These are phyloP conservation scores for Hyposoter dolosus DNA, from an alignment of 2,888 invertebrate genomes.

Conservation along the genomic window DNA sequence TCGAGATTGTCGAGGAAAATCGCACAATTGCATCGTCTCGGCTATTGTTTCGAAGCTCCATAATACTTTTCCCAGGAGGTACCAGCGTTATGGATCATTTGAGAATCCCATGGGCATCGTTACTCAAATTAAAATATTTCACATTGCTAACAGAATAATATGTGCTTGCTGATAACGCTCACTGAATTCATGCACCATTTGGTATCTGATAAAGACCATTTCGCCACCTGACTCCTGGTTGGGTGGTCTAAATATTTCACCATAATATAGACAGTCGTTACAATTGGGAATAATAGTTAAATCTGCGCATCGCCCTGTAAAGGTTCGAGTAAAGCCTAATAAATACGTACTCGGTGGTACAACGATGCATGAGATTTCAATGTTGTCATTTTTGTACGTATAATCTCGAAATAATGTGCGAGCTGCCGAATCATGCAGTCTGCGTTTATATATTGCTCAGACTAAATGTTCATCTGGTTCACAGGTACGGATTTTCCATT, in stretches of 20 bases:
- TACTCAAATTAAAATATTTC: not conserved
- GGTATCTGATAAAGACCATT: not conserved
- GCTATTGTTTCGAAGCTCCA: conserved; percentile 68
- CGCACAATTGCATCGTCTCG: conserved; percentile 68
- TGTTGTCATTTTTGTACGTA: not conserved
- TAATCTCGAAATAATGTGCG: conserved; percentile 11
- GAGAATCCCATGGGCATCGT: conserved; percentile 37
- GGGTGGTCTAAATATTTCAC: not conserved
- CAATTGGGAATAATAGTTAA: conserved; percentile 15
- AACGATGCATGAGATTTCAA: conserved; percentile 4
- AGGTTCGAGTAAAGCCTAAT: conserved; percentile 13
- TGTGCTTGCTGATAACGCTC: conserved; percentile 6
- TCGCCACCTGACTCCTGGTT: not conserved
- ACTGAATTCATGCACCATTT: not conserved
- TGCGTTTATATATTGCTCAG: not conserved
- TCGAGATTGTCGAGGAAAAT: conserved; percentile 73
- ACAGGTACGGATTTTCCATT: conserved; percentile 46
- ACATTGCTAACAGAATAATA: conserved; percentile 11
- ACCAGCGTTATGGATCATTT: conserved; percentile 75
- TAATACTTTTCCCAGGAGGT: conserved; percentile 74
- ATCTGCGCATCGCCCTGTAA: not conserved
- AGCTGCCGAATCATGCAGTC: conserved; percentile 10
- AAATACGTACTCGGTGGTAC: conserved; percentile 14
- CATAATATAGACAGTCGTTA: not conserved
- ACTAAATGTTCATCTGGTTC: conserved; percentile 23